Conservation (phyloP, 2,888 invertebrate species). For the Ochropleura leucogaster region DNA sequence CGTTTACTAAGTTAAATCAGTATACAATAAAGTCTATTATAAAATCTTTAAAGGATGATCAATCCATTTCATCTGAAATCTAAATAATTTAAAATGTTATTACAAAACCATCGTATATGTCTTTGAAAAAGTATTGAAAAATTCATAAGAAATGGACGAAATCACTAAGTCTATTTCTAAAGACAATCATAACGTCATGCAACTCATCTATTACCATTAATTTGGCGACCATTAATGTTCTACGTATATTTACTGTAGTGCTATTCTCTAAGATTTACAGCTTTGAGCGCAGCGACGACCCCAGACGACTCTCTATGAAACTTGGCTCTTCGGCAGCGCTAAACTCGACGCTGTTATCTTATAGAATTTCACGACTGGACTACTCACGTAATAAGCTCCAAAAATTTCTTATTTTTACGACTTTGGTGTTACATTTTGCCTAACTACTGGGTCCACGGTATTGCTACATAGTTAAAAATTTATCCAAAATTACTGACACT, state of each 20-base stretch:
- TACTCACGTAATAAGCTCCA: conserved; percentile 84
- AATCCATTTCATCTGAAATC: conserved; percentile 18
- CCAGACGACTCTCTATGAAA: no score
- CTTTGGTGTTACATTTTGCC: conserved; percentile 86
- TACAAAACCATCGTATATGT: conserved; percentile 43
- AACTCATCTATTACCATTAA: conserved; percentile 65
- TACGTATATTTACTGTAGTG: conserved; percentile 57
- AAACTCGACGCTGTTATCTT: no score
- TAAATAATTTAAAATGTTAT: conserved; percentile 23
- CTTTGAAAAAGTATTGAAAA: conserved; percentile 51
- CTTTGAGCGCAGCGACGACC: no score
- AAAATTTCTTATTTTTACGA: conserved; percentile 80
- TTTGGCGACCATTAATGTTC: conserved; percentile 62
- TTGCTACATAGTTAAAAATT: conserved; percentile 78
- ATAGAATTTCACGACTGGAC: conserved; percentile 54
- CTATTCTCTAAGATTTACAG: no score
- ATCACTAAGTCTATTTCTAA: conserved; percentile 79
- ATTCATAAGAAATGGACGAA: conserved; percentile 81
- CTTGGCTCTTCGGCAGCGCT: no score
- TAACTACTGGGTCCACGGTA: conserved; percentile 87
- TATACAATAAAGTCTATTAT: conserved; percentile 35
- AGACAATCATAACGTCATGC: conserved; percentile 71
- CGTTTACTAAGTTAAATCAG: conserved; percentile 13
- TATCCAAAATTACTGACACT: conserved; percentile 88
- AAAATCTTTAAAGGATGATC: conserved; percentile 31